Evolutionary conservation across 1,140 invertebrate species (phyloP), one percentile per base, ranked within the genome.

Genomic region (Sycobia sp.): DNA sequence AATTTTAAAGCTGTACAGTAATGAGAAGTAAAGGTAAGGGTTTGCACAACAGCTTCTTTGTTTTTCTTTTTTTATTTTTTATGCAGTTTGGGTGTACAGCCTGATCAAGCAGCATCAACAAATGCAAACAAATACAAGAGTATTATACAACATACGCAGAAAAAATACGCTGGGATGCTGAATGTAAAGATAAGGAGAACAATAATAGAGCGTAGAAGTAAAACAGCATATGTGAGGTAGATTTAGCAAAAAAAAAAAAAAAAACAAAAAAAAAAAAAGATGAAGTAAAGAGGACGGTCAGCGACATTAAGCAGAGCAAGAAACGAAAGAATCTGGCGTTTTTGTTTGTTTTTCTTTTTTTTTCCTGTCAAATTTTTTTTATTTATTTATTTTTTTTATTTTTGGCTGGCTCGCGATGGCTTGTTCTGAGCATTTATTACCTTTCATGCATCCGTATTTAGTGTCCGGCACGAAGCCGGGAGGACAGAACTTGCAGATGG

Each of bases 401-500:
- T 41, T 41, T 41, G 23, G 29, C 29, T 51, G 57, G 46, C 22
- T 23, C 36, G 43, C 54, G 54, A 16, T 34, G 41, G 43, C 32
- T 49, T 38, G 36, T n/a, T 18, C 16, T 14, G 27, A 38, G 46
- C 29, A 10, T 39, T 18, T 49, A 56, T 92, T 95, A 95, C 93
- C 93, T 95, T 94, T 93, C 83, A 92, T 88, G 87, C 93, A 95
- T 90, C 92, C 93, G 86, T 91, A 91, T 87, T 89, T 90, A 80
- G 88, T 85, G 84, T 94, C 92, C 82, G 90, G 87, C 84, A 89
- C 88, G 86, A 91, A 94, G 86, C 92, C 93, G 81, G 85, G 86
- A 75, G 93, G 92, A 87, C 93, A 95, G 87, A 94, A 94, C 88
- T 94, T 93, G 90, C 93, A 95, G 79, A 92, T 89, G 68, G 92